Evolutionary conservation across 2,888 invertebrate species (phyloP), one percentile per base, ranked within the genome.

Genomic region (Phania funesta): DNA sequence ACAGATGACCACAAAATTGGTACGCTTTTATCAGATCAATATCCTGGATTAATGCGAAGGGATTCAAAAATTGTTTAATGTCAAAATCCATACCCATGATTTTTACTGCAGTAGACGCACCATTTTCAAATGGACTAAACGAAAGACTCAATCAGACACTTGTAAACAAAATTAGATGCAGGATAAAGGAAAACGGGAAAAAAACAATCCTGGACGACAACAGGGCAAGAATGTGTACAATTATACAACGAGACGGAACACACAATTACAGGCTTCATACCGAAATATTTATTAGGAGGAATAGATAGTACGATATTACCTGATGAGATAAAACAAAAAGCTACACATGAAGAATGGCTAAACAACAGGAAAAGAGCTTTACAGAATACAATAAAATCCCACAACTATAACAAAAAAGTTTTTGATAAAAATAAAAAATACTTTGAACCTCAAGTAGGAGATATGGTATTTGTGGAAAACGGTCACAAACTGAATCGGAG

Each of bases 41-140:
- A 87, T 73, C 85, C 86, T 13, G 87, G 87, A 38, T 85, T 88
- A 87, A 87, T 79, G 87, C 87, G 13, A 86, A 83, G 60, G 85
- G 87, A 83, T 86, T 88, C 32, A 87, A 87, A 80, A 65, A 75
- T 32, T 87, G 83, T 81, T 73, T 87, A 77, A 22, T 85, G 24
- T 26, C 84, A 50, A 83, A 86, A 73, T 13, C 11, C 24, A 75
- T 83, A 44, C 29, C 65, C 44, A 77, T 82, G 9, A 32, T 84
- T 26, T 82, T 84, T 44, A 83, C 82, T 41, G 83, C 82, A 32
- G 83, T 74, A 24, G 76, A 83, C 50, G 18, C 81, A 35, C 80
- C 76, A 9, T 83, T 85, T 35, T 84, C 80, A 46, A 80, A 83
- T 64, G 76, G 80, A 2, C 26, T 82, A 64, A 84, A 79, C 50